Evolutionary conservation across 2,888 invertebrate genomes (phyloP), one percentile per base, ranked within the genome.

Genomic region (Ornithoptera priamus): DNA sequence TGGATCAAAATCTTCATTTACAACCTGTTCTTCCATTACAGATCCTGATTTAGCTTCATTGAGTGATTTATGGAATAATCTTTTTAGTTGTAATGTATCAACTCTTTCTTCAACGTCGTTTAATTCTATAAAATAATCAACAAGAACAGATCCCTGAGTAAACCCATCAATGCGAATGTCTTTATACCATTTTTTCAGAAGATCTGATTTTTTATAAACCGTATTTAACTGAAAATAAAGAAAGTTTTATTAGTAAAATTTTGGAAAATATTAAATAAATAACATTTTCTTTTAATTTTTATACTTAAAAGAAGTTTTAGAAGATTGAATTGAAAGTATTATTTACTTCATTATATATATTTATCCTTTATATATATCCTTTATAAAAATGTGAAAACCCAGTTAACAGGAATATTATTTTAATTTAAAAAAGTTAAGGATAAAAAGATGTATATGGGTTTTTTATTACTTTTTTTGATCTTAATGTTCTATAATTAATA

Each of bases 141-240:
- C 97, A 20, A 98, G 91, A 62, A 98, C 96, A 76, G 97, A 97
- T 69, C 97, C 97, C 83, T 96, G 94, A 81, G 96, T 97, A 85
- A 97, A 97, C 73, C 96, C 96, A 81, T 98, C 98, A 73, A 98
- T 97, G 75, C 96, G 94, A 72, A 97, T 95, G 77, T 95, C 96
- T 80, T 96, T 96, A 85, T 96, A 97, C 97, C 97, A 97, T 80
- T 95, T 95, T 71, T 93, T 95, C 15, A 97, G 89, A 69, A 94
- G 89, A 39, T 95, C 94, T 1, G 97, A 97, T 81, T 94, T 95
- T 24, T 95, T 94, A 82, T 97, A 98, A 20, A 97, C 96, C 68
- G 95, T 95, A 83, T 97, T 97, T 75, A 98, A 94, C 97, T 97
- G 88, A 63, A 94, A 93, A 65, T 30, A 42, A 5, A 39, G 30